These are phyloP conservation scores for Rhizoglyphus robini DNA, from an alignment of 1,140 invertebrate species.

Conservation along the genomic window DNA sequence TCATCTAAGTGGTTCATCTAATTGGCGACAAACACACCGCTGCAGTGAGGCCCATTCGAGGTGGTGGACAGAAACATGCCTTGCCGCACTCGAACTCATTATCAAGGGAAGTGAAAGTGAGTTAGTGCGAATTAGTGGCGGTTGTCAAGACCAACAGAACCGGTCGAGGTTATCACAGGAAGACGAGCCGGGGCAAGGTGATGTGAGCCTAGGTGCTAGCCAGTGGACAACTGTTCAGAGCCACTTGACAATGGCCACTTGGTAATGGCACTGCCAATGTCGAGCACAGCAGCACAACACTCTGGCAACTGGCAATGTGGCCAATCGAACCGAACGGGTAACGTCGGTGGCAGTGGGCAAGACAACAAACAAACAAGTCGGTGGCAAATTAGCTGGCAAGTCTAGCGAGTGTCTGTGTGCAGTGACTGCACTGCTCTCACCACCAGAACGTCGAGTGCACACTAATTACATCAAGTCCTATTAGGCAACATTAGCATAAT, in stretches of 20 bases:
- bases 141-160: not conserved
- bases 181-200: too few relatives aligned
- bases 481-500: constrained; percentile 15
- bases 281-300: too few relatives aligned
- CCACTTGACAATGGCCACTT: too few relatives aligned
- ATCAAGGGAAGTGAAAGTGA: constrained; percentile 14
- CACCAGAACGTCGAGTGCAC: constrained; percentile 11
- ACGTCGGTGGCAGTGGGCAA: too few relatives aligned
- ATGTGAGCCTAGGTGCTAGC: too few relatives aligned
- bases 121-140: constrained; percentile 1
- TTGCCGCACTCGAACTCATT: not conserved
- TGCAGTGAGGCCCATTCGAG: not conserved
- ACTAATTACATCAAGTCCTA: constrained; percentile 9
- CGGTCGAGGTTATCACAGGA: not conserved
- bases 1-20: not conserved
- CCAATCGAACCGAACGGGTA: too few relatives aligned
- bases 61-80: not conserved
- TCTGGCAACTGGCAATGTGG: too few relatives aligned
- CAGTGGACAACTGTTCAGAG: too few relatives aligned
- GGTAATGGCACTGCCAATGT: too few relatives aligned
- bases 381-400: not conserved
- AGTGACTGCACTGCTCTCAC: too few relatives aligned
- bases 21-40: not conserved
- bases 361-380: not conserved
- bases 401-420: not conserved